Evolutionary conservation across 2,797 vertebrate genomes (phyloP).

Genomic region (Pipistrellus kuhlii): DNA sequence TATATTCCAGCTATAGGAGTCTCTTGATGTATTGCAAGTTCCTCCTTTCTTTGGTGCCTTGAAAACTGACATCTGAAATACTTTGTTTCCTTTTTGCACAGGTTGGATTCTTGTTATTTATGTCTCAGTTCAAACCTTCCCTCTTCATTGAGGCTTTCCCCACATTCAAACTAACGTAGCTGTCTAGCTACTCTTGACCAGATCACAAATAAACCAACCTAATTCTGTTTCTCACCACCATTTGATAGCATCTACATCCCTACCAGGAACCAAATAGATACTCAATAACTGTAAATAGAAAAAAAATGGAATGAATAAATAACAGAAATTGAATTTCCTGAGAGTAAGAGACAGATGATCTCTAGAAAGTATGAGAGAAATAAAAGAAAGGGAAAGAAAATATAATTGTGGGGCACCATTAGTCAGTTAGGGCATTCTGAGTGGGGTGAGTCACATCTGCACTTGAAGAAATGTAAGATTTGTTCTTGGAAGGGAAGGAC

Average conservation of each 20-base stretch:
- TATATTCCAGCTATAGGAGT: not conserved
- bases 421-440: not conserved
- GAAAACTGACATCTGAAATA: not conserved
- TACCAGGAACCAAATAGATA: not conserved
- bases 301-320: not conserved
- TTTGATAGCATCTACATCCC: not conserved
- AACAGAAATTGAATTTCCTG: not conserved
- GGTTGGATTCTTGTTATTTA: not conserved
- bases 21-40: not conserved
- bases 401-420: not conserved
- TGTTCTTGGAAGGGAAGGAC: not conserved
- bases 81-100: not conserved
- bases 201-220: not conserved
- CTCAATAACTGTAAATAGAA: not conserved
- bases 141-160: not conserved
- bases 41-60: not conserved
- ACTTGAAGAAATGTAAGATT: not conserved
- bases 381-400: not conserved
- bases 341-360: not conserved
- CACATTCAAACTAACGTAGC: not conserved
- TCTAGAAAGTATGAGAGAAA: not conserved
- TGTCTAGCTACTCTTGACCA: not conserved
- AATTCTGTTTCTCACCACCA: rapidly evolving
- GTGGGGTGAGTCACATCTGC: not conserved
- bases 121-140: not conserved